Evolutionary conservation across 2,888 invertebrate genomes (phyloP).

Genomic region (Drosophila meridionalis): DNA sequence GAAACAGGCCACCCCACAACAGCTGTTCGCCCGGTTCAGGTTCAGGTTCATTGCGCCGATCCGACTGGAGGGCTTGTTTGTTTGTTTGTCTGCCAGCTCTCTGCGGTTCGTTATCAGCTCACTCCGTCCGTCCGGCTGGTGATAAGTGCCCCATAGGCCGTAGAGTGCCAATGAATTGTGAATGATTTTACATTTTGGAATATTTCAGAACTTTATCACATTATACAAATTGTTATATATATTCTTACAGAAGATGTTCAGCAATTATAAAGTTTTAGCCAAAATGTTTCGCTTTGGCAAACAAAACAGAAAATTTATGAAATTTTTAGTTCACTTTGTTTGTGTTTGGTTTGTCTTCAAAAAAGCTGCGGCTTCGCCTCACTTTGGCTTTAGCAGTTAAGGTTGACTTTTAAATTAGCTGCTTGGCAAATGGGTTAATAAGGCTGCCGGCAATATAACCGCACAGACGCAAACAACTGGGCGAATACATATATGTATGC

Average conservation of each 20-base stretch:
- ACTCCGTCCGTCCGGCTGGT: conserved; percentile 11
- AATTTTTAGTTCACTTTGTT: background rate
- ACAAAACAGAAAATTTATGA: background rate
- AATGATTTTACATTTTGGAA: background rate
- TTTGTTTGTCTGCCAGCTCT: conserved; percentile 24
- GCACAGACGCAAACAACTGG: conserved; percentile 2
- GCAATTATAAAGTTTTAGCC: background rate
- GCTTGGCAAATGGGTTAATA: conserved; percentile 60
- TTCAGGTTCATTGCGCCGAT: conserved; percentile 25
- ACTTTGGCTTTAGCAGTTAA: conserved; percentile 9
- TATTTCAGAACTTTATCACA: background rate
- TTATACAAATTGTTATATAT: background rate
- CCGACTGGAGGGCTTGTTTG: conserved; percentile 23
- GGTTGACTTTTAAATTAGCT: conserved; percentile 55
- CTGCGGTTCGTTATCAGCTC: conserved; percentile 33
- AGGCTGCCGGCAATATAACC: conserved; percentile 41
- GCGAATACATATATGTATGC: background rate
- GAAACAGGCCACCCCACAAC: conserved; percentile 54
- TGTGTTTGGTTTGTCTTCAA: background rate
- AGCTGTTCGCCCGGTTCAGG: conserved; percentile 16
- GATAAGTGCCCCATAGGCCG: conserved; percentile 13
- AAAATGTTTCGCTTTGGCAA: background rate
- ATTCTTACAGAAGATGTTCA: background rate
- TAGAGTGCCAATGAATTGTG: background rate
- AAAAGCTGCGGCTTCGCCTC: background rate